Evolutionary conservation across 2,113 vertebrate genomes (phyloP), one percentile per base, ranked within the genome.

Genomic region (Egretta garzetta): DNA sequence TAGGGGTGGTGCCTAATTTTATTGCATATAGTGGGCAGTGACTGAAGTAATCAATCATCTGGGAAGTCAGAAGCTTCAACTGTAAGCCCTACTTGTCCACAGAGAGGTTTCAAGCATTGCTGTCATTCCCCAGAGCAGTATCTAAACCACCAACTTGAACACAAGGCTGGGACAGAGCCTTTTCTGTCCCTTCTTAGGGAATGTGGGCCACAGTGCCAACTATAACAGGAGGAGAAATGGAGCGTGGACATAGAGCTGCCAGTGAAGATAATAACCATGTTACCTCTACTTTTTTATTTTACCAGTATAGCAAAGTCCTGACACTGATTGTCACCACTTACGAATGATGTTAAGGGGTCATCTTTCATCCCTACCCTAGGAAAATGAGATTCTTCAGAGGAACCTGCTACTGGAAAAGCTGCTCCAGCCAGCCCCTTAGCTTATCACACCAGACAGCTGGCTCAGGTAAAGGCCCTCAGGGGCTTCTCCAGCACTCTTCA

Each of bases 161-260:
- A 56, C 11, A 74, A 74, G 18, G 73, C 39, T 85, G 59, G 28
- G 59, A 84, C 17, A 64, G 66, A 88, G 32, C 7, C 30, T 62
- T 1, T 71, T 49, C 62, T 74, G 19, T 17, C 35, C 10, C 32
- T 74, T 85, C 56, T 71, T n/a, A 62, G 55, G 60, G 24, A 85
- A 75, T 9, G 27, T 43, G 45, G 33, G 60, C 35, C 32, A 56
- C 0, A 0, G 21, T 4, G 5, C 26, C n/a, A 39, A 6, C 39
- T 80, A 2, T 39, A 56, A 70, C 33, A 87, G 68, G 13, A 79
- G 47, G 5, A 92, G 37, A 35, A 64, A 62, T 9, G 10, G 30
- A 80, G 23, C 3, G 1, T 27, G 35, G 43, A 64, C 64, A 49
- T 1, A 17, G 14, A 56, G 33, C 32, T 73, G 33, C 35, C 45